Base-by-base conservation (phyloP, 23 tunicate genomes). In the Trididemnum clinides region DNA sequence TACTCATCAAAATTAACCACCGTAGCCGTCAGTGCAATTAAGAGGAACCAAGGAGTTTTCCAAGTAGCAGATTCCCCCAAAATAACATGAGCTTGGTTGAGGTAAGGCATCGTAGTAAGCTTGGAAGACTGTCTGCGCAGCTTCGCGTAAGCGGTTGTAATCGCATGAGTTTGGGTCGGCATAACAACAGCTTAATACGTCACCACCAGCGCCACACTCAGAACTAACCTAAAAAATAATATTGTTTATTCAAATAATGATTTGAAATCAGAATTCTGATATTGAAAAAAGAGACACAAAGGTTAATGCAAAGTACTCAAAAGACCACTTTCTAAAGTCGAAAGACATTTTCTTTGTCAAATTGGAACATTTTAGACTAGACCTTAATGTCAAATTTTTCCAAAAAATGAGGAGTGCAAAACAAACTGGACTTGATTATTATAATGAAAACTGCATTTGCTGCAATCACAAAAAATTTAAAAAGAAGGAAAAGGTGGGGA, bases 41-140 rank as follows among this genome's bases (percentile, higher is more conserved):
- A 92, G 57, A 27, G 97, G 97, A 0, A 34, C 19, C 31, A 72
- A 36, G 1, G 70, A 4, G 51, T 71, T 74, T 2, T 59, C 71
- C 31, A 93, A 82, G 34, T 87, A 82, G 71, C 92, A 87, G 49
- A 78, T 62, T 0, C 98, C 98, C 1, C 93, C 98, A 54, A 93
- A 93, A 58, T 93, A 90, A 59, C 98, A 93, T 1, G 93, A 82
- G 0, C 90, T 33, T 4, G 98, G 31, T 1, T 58, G 6, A 0
- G 93, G 98, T 15, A 93, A 28, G 50, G 69, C 74, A 39, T 79
- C 36, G 87, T 93, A 88, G 80, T 93, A 93, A 4, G 93, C 38
- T 70, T 84, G 87, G 84, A 93, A 93, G 12, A 93, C 98, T n/a
- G 44, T 49, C 34, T 85, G 80, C 0, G 98, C 90, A 1, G 85